Conservation (phyloP, 2,113 vertebrate species). For the Noturus placidus region DNA sequence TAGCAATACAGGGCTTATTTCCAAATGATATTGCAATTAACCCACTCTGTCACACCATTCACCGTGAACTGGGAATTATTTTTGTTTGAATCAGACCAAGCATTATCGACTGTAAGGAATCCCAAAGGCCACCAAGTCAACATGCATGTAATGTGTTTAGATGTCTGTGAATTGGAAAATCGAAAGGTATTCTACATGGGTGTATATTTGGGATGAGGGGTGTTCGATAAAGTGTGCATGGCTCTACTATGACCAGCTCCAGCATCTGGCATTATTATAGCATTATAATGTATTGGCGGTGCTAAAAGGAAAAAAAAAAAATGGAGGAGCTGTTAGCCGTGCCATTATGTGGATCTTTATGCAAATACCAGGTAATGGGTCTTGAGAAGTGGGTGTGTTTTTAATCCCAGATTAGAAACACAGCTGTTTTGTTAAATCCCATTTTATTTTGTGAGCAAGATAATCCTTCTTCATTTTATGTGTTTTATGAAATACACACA, state of each 20-base stretch:
- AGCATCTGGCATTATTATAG: constrained; percentile 13
- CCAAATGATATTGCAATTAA: background rate
- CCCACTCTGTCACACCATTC: constrained; percentile 19
- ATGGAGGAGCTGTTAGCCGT: background rate
- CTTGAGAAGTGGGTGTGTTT: constrained; percentile 22
- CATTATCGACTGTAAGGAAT: constrained; percentile 30
- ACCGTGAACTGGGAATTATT: background rate
- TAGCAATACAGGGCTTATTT: background rate
- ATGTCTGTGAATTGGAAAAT: background rate
- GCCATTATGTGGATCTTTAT: background rate
- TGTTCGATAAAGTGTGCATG: background rate
- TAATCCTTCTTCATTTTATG: constrained; percentile 1
- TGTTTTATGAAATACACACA: too few relatives aligned
- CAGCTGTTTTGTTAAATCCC: constrained; percentile 5
- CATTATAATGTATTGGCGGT: background rate
- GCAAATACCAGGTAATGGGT: constrained; percentile 26
- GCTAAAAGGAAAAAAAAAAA: background rate
- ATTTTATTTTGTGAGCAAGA: background rate
- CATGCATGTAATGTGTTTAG: background rate
- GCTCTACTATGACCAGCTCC: background rate
- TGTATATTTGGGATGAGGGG: background rate
- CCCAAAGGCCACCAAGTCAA: constrained; percentile 23
- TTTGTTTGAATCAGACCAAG: constrained; percentile 28
- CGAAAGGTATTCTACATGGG: background rate
- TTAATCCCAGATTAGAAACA: constrained; percentile 30